Evolutionary conservation across 2,113 vertebrate species (phyloP), one percentile per base, ranked within the genome.

Genomic region (Shinisaurus crocodilurus): DNA sequence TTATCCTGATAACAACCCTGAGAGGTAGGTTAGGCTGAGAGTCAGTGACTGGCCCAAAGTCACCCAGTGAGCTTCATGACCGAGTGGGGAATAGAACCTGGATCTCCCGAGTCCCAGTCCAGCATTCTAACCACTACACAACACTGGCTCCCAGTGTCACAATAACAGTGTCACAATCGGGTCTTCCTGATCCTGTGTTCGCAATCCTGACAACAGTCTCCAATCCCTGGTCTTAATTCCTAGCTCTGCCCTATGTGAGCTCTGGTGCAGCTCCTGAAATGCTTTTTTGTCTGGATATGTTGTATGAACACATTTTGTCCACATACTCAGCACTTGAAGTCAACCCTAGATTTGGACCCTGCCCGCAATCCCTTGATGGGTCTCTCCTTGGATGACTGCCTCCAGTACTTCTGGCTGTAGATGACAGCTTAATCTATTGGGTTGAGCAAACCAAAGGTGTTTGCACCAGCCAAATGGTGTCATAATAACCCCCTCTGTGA

Each of bases 201-300:
- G 63, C 0, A 0, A 67, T 60, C 80, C 60, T 92, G 70, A 80
- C 77, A 65, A 85, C 87, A 72, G 57, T 80, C 69, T 90, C 85
- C 92, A 93, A 94, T 88, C 87, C 88, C 92, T 92, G n/a, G 89
- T 95, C 93, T 93, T 94, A 93, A 90, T 94, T 93, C 91, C 92
- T 91, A 93, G 67, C 32, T 91, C 89, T 90, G 84, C 29, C 20
- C 25, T 50, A 0, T 27, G 23, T 74, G 80, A 27, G 23, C 13
- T 76, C 2, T 75, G 57, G 34, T 85, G 74, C 43, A 69, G 20
- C 75, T 25, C 63, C 43, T 77, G 25, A 54, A 70, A 10, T 27
- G 5, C 3, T 65, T 34, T 63, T 77, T 79, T 57, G 45, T 43
- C 43, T 69, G 29, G 27, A 29, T 48, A 12, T 45, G 9, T 48